A percentile compares a stretch with the other conserved stretches of the same genome.
Evolutionary conservation across 2,797 vertebrate species (phyloP).

Genomic region (Clamator glandarius): DNA sequence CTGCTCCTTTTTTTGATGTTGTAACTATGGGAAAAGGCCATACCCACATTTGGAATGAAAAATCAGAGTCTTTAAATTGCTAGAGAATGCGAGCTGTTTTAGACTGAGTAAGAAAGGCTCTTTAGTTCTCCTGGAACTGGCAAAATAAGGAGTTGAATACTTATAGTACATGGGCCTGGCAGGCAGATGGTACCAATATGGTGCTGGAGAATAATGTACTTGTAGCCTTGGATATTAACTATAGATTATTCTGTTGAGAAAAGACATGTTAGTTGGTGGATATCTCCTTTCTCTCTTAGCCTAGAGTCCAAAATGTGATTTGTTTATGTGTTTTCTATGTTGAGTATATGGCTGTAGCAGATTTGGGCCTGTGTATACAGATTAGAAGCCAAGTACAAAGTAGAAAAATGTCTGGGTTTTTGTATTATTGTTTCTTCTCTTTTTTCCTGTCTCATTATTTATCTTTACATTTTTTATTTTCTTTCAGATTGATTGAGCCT

Average conservation of each 20-base stretch:
- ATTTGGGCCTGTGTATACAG: background rate
- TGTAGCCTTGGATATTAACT: background rate
- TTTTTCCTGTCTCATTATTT: background rate
- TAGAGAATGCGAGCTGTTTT: background rate
- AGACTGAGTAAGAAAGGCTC: background rate
- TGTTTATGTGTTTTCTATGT: background rate
- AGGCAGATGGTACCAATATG: slow-evolving; percentile 20
- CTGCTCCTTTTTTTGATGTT: background rate
- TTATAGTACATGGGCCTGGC: slow-evolving; percentile 25
- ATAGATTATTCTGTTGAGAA: background rate
- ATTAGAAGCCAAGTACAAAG: background rate
- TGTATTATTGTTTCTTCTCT: background rate
- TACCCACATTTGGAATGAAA: background rate
- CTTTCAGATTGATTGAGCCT: background rate
- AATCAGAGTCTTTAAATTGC: background rate
- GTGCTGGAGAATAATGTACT: slow-evolving; percentile 4
- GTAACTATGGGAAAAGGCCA: background rate
- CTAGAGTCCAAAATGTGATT: background rate
- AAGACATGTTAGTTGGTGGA: background rate
- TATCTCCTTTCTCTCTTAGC: slow-evolving; percentile 1
- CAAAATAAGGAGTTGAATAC: slow-evolving; percentile 39
- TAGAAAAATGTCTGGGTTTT: background rate
- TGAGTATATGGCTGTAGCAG: background rate
- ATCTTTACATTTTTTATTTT: background rate
- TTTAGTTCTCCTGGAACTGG: slow-evolving; percentile 16